phyloP scores from a whole-genome alignment of 2,888 invertebrate genomes.

The Nysson spinosus region DNA sequence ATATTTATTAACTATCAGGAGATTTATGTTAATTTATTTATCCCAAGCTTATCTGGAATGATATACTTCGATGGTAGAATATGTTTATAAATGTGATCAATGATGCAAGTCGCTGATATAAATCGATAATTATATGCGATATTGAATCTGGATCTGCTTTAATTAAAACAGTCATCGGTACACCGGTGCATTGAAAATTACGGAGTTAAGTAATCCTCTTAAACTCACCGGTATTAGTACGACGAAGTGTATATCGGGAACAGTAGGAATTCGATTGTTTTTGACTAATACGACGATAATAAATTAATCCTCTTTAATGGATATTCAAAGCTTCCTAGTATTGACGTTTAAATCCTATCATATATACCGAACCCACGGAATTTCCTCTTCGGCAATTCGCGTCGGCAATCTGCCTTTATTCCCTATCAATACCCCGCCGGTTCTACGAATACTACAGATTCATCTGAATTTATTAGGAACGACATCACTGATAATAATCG shows the following conservation, averaged over 20 bases:
- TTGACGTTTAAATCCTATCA: conserved; percentile 26
- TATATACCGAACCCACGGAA: neutral
- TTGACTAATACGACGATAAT: conserved; percentile 31
- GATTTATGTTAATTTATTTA: too few relatives aligned
- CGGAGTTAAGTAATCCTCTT: conserved; percentile 42
- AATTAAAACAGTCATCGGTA: conserved; percentile 32
- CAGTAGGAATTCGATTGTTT: conserved; percentile 34
- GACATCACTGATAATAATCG: neutral
- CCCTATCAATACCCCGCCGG: conserved; percentile 1
- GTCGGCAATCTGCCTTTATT: neutral
- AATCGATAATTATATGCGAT: too few relatives aligned
- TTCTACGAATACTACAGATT: neutral
- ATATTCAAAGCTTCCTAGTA: conserved; percentile 9
- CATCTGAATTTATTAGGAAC: neutral
- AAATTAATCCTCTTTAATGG: conserved; percentile 40
- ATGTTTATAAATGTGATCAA: too few relatives aligned
- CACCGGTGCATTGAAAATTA: conserved; percentile 43
- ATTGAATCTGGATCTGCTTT: conserved; percentile 25
- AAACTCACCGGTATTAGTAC: conserved; percentile 27
- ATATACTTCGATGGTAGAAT: too few relatives aligned
- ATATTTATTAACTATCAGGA: too few relatives aligned
- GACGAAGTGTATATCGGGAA: neutral
- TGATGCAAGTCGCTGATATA: too few relatives aligned
- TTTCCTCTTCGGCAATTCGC: neutral
- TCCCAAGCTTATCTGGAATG: too few relatives aligned